Evolutionary conservation across 2,113 vertebrate species (phyloP).

Genomic region (Opisthocomus hoazin): DNA sequence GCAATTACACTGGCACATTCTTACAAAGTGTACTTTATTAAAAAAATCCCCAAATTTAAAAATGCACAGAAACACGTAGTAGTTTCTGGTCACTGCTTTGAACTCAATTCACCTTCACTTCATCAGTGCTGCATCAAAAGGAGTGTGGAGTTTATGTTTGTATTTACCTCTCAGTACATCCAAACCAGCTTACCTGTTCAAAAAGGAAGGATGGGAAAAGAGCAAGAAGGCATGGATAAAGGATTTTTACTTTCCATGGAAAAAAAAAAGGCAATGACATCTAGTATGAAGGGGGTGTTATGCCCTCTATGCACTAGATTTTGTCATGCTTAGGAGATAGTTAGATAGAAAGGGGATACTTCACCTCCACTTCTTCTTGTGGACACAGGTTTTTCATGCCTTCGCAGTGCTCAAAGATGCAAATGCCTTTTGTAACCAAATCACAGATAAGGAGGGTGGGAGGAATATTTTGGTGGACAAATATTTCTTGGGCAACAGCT

Average conservation of each 20-base stretch:
- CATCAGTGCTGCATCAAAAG: background rate
- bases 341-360: background rate
- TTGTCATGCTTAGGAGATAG: slow-evolving; percentile 1
- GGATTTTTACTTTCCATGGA: slow-evolving; percentile 51
- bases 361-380: background rate
- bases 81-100: background rate
- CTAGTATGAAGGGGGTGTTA: slow-evolving; percentile 54
- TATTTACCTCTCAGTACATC: background rate
- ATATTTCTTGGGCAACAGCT: slow-evolving; percentile 47
- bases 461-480: slow-evolving; percentile 49
- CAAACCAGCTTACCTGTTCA: slow-evolving; percentile 40
- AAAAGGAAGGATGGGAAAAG: background rate
- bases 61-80: background rate
- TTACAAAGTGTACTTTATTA: background rate
- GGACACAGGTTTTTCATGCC: slow-evolving; percentile 26
- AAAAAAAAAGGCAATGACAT: slow-evolving; percentile 61
- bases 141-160: background rate
- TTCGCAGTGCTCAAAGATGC: slow-evolving; percentile 49
- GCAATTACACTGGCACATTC: background rate
- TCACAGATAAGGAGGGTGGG: background rate
- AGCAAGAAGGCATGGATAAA: slow-evolving; percentile 59
- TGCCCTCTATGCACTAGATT: slow-evolving; percentile 63
- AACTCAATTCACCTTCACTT: background rate
- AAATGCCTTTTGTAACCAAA: slow-evolving; percentile 43
- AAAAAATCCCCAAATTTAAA: background rate